Conservation (phyloP, 2,888 invertebrate genomes). For the Agelastica alni region DNA sequence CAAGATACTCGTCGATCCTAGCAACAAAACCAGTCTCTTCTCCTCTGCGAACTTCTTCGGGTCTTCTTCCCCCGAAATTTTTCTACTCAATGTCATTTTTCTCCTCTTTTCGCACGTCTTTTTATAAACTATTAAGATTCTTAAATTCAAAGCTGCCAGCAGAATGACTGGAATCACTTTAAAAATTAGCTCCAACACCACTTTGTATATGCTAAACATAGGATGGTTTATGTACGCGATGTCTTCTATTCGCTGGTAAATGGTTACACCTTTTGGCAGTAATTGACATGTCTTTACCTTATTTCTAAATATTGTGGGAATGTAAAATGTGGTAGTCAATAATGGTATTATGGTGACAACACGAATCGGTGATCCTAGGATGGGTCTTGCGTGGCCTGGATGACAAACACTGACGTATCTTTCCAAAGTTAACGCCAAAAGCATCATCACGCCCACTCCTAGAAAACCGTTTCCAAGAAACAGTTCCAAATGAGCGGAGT, state of each 20-base stretch:
- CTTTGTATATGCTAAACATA: constrained; percentile 61
- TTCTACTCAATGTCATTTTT: constrained; percentile 67
- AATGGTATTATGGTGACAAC: constrained; percentile 68
- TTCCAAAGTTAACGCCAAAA: constrained; percentile 73
- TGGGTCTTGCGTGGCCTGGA: constrained; percentile 69
- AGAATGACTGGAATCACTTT: constrained; percentile 71
- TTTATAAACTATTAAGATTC: constrained; percentile 69
- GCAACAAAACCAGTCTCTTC: constrained; percentile 65
- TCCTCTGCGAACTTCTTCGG: constrained; percentile 71
- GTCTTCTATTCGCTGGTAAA: constrained; percentile 60
- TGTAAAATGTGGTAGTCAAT: constrained; percentile 68
- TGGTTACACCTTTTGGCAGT: constrained; percentile 58
- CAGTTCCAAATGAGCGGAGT: constrained; percentile 71
- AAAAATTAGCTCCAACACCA: constrained; percentile 67
- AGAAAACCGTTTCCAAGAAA: constrained; percentile 74
- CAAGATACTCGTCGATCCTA: constrained; percentile 69
- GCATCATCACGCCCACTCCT: constrained; percentile 77
- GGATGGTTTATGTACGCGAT: constrained; percentile 49
- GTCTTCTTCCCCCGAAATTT: constrained; percentile 64
- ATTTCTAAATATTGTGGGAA: constrained; percentile 70
- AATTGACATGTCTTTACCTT: constrained; percentile 58
- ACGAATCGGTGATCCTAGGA: constrained; percentile 64
- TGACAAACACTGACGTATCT: constrained; percentile 76
- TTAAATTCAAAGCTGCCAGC: constrained; percentile 67
- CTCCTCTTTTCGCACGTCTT: constrained; percentile 67